Base-by-base conservation (phyloP, 1,140 invertebrate genomes). In the Drosophila insularis region DNA sequence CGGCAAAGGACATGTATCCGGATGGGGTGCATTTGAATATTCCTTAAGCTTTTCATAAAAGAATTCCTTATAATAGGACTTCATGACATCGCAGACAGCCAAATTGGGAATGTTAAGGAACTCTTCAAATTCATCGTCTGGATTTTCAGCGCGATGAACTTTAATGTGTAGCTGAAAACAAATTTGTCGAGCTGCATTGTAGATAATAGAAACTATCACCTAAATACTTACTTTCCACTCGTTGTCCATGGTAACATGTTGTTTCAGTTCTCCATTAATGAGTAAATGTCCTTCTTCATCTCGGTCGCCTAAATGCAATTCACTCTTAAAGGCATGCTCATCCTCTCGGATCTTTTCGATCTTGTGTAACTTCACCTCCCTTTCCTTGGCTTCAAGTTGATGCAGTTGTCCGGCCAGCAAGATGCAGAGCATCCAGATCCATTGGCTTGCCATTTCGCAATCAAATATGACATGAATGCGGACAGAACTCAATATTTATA, bases 11-110 rank as follows among this genome's bases (percentile, higher is more conserved):
- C 87, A 90, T 11, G 31, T 65, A 31, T 59, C 43, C 0, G 87
- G 87, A 6, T 69, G 27, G 0, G 87, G 87, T 0, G 82, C 87
- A 65, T 90, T 90, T 0, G 74, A 73, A 32, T 90, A 64, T 1
- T 84, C 40, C 31, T 81, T 84, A 0, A 90, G 46, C 14, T 46
- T 61, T 0, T 84, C 72, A 43, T 90, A 90, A 23, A 90, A 70
- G 11, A 69, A 77, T 11, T 63, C 68, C 50, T 79, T 90, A 58
- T 90, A 90, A 23, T 65, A 70, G 32, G 35, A 54, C 21, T 14
- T 32, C 87, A 90, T 74, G 2, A 71, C 10, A 1, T 90, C 55
- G 32, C 87, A 90, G 7, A 77, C 55, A 3, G 61, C 68, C 31
- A 81, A 7, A 1, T 56, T 21, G 0, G 68, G 60, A 0, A 71